Evolutionary conservation across 1,140 invertebrate species (phyloP).

Genomic region (Listronotus oregonensis): DNA sequence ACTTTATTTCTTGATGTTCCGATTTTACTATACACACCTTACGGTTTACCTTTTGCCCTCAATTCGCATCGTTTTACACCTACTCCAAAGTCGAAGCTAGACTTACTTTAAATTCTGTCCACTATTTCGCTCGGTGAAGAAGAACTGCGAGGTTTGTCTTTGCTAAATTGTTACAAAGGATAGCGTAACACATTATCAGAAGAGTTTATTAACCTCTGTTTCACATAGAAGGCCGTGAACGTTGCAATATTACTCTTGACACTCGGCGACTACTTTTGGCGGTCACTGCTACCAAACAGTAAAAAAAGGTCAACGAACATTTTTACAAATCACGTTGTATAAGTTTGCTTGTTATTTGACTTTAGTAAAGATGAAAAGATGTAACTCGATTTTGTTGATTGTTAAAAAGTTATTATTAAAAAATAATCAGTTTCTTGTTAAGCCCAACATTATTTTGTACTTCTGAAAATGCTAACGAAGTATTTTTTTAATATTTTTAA

Average conservation of each 20-base stretch:
- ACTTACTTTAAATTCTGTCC: constrained; percentile 27
- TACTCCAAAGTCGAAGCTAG: constrained; percentile 41
- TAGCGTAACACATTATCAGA: constrained; percentile 52
- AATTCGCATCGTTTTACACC: constrained; percentile 54
- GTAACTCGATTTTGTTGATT: too few species aligned
- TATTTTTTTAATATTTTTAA: too few species aligned
- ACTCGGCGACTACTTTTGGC: constrained; percentile 40
- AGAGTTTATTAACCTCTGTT: constrained; percentile 45
- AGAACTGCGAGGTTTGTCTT: constrained; percentile 38
- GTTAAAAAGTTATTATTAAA: too few species aligned
- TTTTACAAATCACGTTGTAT: background rate
- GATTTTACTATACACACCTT: constrained; percentile 52
- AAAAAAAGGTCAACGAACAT: constrained; percentile 11
- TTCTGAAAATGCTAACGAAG: too few species aligned
- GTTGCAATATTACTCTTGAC: constrained; percentile 37
- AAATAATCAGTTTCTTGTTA: too few species aligned
- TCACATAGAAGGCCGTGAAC: constrained; percentile 31
- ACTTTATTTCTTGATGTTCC: constrained; percentile 45
- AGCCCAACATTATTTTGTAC: too few species aligned
- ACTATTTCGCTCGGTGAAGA: background rate
- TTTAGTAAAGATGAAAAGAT: too few species aligned
- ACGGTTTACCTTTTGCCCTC: constrained; percentile 56
- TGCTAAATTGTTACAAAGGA: constrained; percentile 37
- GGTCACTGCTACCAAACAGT: constrained; percentile 32
- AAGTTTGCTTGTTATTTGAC: too few species aligned